Evolutionary conservation across 1,140 invertebrate genomes (phyloP), one percentile per base, ranked within the genome.

Genomic region (Trinorchestia longiramus): DNA sequence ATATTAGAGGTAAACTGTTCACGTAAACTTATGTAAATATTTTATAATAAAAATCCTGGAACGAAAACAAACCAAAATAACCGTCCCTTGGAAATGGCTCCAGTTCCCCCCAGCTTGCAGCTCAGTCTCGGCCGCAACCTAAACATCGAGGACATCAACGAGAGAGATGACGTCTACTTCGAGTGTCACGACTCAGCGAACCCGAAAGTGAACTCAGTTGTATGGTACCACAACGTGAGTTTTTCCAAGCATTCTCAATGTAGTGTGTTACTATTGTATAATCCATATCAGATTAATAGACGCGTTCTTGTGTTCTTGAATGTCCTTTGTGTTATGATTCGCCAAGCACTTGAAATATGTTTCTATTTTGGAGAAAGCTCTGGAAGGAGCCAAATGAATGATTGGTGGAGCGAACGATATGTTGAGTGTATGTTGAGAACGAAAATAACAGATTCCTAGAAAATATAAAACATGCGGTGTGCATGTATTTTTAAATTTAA

Each of bases 131-230:
- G 97, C 43, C 97, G 97, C 45, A 97, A 97, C 87, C 97, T 97
- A 44, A 97, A 97, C 90, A 97, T 97, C 42, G 97, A 97, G 88
- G 97, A 97, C 95, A 97, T 98, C 62, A 97, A 97, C 96, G 97
- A 98, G 97, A 97, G 97, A 43, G 97, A 98, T 96, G 97, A 98
- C 96, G 97, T 98, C 42, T 98, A 97, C 96, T 98, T 98, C 96
- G 97, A 98, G 96, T 98, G 97, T 96, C 97, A 97, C 95, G 97
- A 97, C 95, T 97, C 97, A 95, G 97, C 97, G n/a, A 97, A 97
- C 96, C 97, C 97, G 17, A 97, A 97, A 96, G 97, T 97, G 42
- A 97, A 97, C 53, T 97, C 97, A 96, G 97, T 98, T 41, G 97
- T 97, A 41, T 98, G 97, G 97, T 97, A 97, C 95, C 97, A 97